Percentiles rank a stretch among this genome's conserved stretches.
Conservation (phyloP, 2,797 vertebrate species). For the Macropus fuliginosus region DNA sequence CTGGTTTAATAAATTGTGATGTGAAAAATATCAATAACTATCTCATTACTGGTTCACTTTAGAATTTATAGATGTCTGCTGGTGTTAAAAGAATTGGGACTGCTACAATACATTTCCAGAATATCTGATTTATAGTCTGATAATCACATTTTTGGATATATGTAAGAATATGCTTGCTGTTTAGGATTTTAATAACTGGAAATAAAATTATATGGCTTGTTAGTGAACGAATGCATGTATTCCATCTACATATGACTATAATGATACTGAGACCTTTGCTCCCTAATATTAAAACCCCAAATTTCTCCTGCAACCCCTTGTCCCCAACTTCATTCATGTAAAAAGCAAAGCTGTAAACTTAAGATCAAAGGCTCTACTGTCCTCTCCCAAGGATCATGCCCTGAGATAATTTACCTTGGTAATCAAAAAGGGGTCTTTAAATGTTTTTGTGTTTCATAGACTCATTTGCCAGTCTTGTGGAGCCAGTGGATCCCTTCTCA, state of each 20-base stretch:
- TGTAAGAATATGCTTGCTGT: not conserved
- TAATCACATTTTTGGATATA: not conserved
- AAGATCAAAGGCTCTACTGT: not conserved
- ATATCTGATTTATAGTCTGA: not conserved
- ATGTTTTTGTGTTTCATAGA: not conserved
- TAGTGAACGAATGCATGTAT: not conserved
- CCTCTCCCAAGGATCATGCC: not conserved
- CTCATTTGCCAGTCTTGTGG: not conserved
- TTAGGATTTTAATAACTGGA: not conserved
- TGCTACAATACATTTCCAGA: not conserved
- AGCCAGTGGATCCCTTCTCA: not conserved
- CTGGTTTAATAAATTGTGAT: rapidly evolving
- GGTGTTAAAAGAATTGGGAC: not conserved
- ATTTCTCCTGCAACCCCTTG: not conserved
- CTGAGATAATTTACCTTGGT: not conserved
- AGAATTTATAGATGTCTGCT: rapidly evolving
- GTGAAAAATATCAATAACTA: rapidly evolving
- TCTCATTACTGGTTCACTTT: rapidly evolving
- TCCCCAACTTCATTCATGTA: not conserved
- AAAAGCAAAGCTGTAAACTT: not conserved
- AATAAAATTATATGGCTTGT: not conserved
- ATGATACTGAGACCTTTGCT: not conserved
- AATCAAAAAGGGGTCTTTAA: not conserved
- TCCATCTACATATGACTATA: not conserved
- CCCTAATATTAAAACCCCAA: not conserved